These are phyloP conservation scores for Triops cancriformis DNA, from an alignment of 1,140 invertebrate genomes.

Conservation along the genomic window DNA sequence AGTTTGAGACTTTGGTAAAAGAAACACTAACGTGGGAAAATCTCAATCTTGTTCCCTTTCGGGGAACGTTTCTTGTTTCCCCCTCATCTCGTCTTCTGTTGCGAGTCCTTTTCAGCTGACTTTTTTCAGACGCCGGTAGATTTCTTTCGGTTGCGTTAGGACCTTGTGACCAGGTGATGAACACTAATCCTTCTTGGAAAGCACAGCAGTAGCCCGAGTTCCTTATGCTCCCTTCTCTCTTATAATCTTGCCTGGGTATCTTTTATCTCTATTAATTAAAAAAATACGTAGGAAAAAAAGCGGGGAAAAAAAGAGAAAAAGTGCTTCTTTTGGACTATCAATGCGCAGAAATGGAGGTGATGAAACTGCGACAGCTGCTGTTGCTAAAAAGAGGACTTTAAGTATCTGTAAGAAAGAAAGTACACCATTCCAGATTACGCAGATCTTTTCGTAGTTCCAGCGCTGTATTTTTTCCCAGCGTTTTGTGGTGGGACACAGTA, in stretches of 20 bases:
- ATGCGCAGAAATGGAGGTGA: neutral
- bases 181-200: neutral
- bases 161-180: conserved; percentile 2
- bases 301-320: no score
- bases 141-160: neutral
- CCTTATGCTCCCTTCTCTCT: neutral
- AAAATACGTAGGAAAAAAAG: neutral
- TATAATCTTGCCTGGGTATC: neutral
- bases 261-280: conserved; percentile 14
- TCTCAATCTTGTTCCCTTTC: neutral
- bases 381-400: neutral
- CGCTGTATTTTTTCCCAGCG: neutral
- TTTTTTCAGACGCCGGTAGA: neutral
- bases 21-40: neutral
- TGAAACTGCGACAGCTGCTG: neutral
- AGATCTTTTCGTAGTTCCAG: no score
- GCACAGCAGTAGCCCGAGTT: neutral
- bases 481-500: neutral
- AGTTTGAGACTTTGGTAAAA: neutral
- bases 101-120: no score
- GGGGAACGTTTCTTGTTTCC: neutral
- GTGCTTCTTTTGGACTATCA: no score
- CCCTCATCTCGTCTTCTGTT: no score
- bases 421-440: neutral
- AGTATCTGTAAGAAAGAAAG: neutral